Conservation (phyloP, 2,113 vertebrate species). For the Gavialis gangeticus region DNA sequence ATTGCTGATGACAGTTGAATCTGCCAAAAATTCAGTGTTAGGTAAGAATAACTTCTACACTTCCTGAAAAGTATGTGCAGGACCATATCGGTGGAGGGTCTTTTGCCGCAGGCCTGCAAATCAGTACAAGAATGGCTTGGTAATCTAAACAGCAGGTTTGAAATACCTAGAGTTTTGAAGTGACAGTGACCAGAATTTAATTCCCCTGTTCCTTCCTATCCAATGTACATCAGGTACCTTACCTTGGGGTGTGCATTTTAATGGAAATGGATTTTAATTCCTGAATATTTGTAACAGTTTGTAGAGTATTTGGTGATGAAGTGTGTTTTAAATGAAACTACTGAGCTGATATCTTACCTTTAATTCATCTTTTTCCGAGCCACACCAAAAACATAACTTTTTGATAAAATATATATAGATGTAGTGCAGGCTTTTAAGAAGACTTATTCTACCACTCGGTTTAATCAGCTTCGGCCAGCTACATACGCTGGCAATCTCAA, state of each 20-base stretch:
- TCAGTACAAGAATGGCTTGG: not conserved
- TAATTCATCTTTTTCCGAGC: not conserved
- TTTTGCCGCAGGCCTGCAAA: not conserved
- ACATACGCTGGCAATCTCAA: conserved; percentile 4
- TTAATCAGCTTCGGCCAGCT: not conserved
- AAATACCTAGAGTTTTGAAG: conserved; percentile 9
- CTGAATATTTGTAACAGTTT: not conserved
- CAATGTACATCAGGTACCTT: not conserved
- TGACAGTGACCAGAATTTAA: conserved; percentile 25
- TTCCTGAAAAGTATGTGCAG: not conserved
- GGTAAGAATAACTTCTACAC: conserved; percentile 83
- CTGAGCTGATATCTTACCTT: not conserved
- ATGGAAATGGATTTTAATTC: not conserved
- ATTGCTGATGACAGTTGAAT: conserved; percentile 97
- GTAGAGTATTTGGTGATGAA: not conserved
- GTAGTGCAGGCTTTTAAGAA: not conserved
- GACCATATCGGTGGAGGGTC: not conserved
- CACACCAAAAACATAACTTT: too few relatives aligned
- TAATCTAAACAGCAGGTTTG: not conserved
- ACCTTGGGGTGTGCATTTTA: not conserved
- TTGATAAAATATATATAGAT: not conserved
- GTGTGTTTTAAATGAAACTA: not conserved
- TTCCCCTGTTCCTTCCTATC: not conserved
- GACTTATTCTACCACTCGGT: too few relatives aligned
- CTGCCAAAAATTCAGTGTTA: conserved; percentile 93